These are phyloP conservation scores for Stegodyphus dumicola DNA, from an alignment of 1,140 invertebrate genomes.

Conservation along the genomic window DNA sequence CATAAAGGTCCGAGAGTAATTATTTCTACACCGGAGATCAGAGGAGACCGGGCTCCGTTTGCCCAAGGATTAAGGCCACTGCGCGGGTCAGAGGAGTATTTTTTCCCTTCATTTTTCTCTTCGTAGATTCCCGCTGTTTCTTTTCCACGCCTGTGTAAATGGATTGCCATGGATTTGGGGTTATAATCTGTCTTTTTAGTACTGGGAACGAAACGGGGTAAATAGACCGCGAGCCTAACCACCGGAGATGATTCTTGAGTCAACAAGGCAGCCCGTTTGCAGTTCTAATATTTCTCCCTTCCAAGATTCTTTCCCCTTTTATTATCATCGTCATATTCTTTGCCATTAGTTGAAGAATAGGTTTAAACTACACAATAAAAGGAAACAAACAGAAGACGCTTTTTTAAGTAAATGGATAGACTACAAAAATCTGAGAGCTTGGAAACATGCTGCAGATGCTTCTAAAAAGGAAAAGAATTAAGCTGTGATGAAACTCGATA, in stretches of 20 bases:
- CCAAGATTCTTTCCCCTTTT: neutral
- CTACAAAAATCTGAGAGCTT: no score
- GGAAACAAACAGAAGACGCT: neutral
- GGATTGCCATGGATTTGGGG: conserved; percentile 50
- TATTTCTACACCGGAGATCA: conserved; percentile 49
- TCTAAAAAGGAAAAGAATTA: no score
- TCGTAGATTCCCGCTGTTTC: conserved; percentile 15
- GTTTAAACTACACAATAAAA: neutral
- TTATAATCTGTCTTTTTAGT: conserved; percentile 56
- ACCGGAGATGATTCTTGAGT: conserved; percentile 14
- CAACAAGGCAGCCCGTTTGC: conserved; percentile 12
- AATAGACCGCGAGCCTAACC: conserved; percentile 42
- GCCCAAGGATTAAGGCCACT: conserved; percentile 43
- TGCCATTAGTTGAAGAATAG: neutral
- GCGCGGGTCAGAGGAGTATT: conserved; percentile 19
- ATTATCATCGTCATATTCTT: neutral
- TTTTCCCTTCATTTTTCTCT: neutral
- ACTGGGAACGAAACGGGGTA: neutral
- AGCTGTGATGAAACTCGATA: no score
- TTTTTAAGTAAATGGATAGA: no score
- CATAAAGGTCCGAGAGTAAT: conserved; percentile 39
- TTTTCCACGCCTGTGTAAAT: conserved; percentile 54
- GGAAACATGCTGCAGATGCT: no score
- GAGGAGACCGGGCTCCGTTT: conserved; percentile 27
- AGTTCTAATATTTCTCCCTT: conserved; percentile 6